Evolutionary conservation across 1,140 invertebrate species (phyloP).

Genomic region (Tigriopus japonicus): DNA sequence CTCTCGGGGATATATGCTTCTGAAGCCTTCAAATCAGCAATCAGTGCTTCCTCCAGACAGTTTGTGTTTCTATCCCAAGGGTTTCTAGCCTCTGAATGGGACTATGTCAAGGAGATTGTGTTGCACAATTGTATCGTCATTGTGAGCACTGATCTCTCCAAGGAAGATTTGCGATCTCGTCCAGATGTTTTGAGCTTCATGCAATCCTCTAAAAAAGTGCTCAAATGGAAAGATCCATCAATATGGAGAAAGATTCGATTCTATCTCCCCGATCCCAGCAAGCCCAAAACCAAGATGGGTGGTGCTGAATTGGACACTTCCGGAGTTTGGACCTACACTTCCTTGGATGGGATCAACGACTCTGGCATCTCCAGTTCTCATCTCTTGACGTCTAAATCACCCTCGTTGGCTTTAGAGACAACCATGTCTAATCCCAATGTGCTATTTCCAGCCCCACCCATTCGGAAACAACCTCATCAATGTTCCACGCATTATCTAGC

Average conservation of each 20-base stretch:
- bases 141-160: too few species aligned
- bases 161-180: too few species aligned
- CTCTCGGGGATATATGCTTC: neutral
- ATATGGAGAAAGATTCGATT: conserved; percentile 1
- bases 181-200: neutral
- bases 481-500: neutral
- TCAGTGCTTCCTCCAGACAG: neutral
- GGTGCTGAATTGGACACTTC: conserved; percentile 8
- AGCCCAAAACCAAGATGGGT: neutral
- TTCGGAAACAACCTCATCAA: neutral
- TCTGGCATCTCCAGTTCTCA: neutral
- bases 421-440: too few species aligned
- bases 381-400: neutral
- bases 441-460: too few species aligned
- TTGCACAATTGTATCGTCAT: neutral
- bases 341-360: neutral
- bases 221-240: neutral
- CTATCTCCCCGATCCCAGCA: neutral
- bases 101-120: neutral
- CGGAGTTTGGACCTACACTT: conserved; percentile 1
- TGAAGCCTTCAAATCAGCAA: neutral
- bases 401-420: neutral
- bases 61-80: neutral
- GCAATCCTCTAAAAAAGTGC: neutral
- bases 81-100: neutral